A percentile compares a stretch with the other conserved stretches of the same genome.
These are phyloP conservation scores for Drosophila ironensis DNA, from an alignment of 1,140 invertebrate genomes.

Conservation along the genomic window DNA sequence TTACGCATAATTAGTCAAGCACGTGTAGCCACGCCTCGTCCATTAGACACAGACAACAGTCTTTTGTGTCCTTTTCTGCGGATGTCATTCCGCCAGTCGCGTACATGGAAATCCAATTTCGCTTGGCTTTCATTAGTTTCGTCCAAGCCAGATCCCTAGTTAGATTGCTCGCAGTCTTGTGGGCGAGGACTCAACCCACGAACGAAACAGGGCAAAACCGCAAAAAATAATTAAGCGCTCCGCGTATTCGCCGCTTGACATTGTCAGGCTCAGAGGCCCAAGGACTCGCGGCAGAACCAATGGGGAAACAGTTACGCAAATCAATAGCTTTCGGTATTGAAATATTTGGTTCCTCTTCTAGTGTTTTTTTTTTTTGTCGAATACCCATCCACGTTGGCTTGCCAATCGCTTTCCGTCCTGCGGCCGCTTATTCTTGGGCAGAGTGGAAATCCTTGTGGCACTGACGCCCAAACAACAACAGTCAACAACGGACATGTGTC, in stretches of 20 bases:
- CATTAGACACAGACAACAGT: constrained; percentile 36
- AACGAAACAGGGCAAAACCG: constrained; percentile 63
- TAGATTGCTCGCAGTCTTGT: constrained; percentile 9
- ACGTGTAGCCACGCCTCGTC: constrained; percentile 65
- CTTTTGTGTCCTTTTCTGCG: background rate
- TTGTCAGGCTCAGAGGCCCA: constrained; percentile 51
- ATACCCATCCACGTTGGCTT: background rate
- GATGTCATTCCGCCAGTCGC: constrained; percentile 22
- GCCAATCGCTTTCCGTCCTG: background rate
- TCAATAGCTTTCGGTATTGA: constrained; percentile 52
- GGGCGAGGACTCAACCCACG: constrained; percentile 62
- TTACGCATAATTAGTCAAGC: constrained; percentile 74
- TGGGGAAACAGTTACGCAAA: constrained; percentile 6
- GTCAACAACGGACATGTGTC: constrained; percentile 38
- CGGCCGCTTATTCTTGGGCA: constrained; percentile 35
- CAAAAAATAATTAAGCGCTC: constrained; percentile 80
- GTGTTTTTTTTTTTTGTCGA: too few species aligned
- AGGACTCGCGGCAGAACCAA: background rate
- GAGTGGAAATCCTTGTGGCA: constrained; percentile 55
- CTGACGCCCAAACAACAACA: constrained; percentile 28
- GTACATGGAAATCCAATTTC: constrained; percentile 79
- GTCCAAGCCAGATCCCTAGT: constrained; percentile 24
- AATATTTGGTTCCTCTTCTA: constrained; percentile 56
- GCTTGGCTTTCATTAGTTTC: constrained; percentile 74
- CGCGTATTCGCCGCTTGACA: constrained; percentile 63